Conservation (phyloP, 2,797 vertebrate genomes). For the Pangasius djambal region DNA sequence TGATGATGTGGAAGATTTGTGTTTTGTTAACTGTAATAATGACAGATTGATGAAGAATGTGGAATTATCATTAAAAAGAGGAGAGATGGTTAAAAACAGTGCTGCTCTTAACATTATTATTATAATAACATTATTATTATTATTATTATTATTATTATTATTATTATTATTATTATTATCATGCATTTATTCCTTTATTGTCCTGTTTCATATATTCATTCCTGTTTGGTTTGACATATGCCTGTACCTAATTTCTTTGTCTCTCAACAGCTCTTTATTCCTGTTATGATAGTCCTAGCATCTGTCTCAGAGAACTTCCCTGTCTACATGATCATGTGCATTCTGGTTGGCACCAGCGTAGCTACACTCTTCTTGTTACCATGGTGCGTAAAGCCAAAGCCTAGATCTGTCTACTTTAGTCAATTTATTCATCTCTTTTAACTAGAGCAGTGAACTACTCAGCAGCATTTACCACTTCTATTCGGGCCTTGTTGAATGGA, state of each 20-base stretch:
- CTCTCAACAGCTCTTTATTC: conserved; percentile 73
- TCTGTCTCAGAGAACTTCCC: conserved; percentile 71
- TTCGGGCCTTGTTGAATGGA: neutral
- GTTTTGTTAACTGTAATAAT: neutral
- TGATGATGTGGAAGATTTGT: neutral
- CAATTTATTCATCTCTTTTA: conserved; percentile 29
- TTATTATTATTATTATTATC: neutral
- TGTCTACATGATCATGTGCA: conserved; percentile 69
- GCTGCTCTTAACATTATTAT: neutral
- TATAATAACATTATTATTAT: too few relatives aligned
- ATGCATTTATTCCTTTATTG: neutral
- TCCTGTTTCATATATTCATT: neutral
- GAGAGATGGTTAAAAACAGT: neutral
- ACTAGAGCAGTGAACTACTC: conserved; percentile 19
- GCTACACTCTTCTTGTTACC: conserved; percentile 76
- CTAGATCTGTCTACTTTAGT: conserved; percentile 37
- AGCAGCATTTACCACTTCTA: neutral
- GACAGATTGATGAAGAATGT: neutral
- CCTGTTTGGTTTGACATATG: neutral
- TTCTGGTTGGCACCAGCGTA: conserved; percentile 75
- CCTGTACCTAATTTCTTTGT: neutral
- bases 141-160: neutral
- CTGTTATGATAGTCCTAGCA: conserved; percentile 66
- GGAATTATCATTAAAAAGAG: neutral
- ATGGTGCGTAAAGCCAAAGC: conserved; percentile 71